Conservation (phyloP, 1,140 invertebrate genomes). For the Argopecten irradians region DNA sequence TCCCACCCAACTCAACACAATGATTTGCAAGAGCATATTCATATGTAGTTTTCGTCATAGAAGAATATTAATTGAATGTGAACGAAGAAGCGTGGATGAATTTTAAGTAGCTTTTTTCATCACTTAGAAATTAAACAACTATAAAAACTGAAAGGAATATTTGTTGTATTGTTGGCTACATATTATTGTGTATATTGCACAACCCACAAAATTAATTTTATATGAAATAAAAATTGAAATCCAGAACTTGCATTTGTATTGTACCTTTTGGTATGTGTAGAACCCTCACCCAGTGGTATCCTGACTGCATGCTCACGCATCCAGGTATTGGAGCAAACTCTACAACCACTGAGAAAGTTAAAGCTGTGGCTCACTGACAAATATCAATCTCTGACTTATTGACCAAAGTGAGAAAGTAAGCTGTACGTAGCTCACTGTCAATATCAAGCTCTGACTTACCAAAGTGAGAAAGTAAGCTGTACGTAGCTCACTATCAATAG, state of each 20-base stretch:
- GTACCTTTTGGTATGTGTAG: too few relatives aligned
- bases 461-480: neutral
- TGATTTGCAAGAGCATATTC: neutral
- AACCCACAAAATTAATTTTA: neutral
- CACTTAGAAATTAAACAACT: neutral
- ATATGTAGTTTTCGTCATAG: neutral
- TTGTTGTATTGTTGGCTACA: neutral
- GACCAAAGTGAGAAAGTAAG: neutral
- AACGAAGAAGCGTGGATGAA: neutral
- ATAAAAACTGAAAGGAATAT: neutral
- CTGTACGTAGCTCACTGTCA: neutral
- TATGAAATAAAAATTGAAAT: neutral
- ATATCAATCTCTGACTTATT: neutral
- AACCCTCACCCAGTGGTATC: too few relatives aligned
- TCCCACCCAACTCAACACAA: neutral
- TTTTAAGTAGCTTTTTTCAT: neutral
- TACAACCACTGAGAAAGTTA: neutral
- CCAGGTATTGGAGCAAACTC: too few relatives aligned
- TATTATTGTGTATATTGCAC: too few relatives aligned
- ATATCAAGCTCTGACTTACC: neutral
- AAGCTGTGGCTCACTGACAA: neutral
- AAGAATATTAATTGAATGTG: slow-evolving; percentile 12
- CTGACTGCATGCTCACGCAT: too few relatives aligned
- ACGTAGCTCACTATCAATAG: neutral
- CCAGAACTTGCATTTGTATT: too few relatives aligned